A percentile compares a stretch with the other conserved stretches of the same genome.
Conservation (phyloP, 2,797 vertebrate genomes). For the Phoebastria nigripes region DNA sequence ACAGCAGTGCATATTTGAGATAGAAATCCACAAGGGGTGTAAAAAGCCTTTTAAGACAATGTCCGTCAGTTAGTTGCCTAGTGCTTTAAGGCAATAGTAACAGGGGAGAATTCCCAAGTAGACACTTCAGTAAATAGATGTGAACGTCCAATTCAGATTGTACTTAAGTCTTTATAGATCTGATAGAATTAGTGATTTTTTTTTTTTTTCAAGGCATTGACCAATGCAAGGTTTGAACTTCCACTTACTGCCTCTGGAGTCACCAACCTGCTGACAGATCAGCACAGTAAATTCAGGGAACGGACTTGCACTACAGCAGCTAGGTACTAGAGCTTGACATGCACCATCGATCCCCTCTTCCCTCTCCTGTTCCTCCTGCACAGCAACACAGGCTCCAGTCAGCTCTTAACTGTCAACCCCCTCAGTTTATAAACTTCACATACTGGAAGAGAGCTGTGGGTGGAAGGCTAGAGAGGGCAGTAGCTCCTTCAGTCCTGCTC, state of each 20-base stretch:
- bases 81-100: background rate
- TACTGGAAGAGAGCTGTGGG: rapidly evolving
- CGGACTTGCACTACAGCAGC: background rate
- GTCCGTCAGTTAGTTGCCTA: background rate
- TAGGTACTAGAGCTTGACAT: background rate
- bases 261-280: background rate
- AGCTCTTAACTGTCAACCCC: background rate
- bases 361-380: background rate
- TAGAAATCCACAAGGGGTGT: background rate
- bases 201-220: background rate
- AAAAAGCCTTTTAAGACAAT: background rate
- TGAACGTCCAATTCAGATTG: background rate
- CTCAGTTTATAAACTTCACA: background rate
- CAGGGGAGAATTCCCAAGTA: background rate
- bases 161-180: background rate
- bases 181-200: background rate
- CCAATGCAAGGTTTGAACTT: background rate
- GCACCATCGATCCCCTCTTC: background rate
- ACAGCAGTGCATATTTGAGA: background rate
- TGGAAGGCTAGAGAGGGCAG: background rate
- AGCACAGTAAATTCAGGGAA: background rate
- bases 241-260: background rate
- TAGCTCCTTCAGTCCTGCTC: background rate
- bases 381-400: background rate
- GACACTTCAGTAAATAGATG: background rate